A percentile compares a stretch with the other conserved stretches of the same genome.
These are phyloP conservation scores for Corydoras sp. DNA, from an alignment of 2,113 vertebrate genomes.

Conservation along the genomic window DNA sequence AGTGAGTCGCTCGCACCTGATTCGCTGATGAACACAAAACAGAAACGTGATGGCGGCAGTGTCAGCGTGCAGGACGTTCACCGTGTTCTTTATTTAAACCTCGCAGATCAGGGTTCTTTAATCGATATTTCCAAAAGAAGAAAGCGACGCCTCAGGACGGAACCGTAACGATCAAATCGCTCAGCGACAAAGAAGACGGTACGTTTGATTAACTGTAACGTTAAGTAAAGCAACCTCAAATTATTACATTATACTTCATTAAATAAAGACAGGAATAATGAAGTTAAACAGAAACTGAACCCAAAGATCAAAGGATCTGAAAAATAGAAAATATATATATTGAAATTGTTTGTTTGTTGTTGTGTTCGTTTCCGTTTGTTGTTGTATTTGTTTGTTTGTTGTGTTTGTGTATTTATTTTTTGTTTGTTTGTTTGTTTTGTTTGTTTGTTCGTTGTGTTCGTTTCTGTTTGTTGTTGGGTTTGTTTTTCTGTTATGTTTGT, in stretches of 20 bases:
- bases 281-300: too few species aligned
- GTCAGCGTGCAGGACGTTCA: neutral
- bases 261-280: too few species aligned
- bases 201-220: neutral
- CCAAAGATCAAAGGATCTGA: neutral
- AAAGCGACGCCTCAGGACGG: constrained; percentile 39
- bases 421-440: too few species aligned
- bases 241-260: too few species aligned
- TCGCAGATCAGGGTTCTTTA: constrained; percentile 56
- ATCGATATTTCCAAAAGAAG: constrained; percentile 49
- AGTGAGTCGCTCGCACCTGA: too few species aligned
- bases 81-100: neutral
- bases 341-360: neutral
- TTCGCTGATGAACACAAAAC: too few species aligned
- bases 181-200: constrained; percentile 39
- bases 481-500: neutral
- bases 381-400: too few species aligned
- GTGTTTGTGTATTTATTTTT: too few species aligned
- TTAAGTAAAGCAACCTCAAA: neutral
- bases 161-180: constrained; percentile 25
- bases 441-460: too few species aligned
- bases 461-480: neutral
- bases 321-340: neutral
- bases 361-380: neutral
- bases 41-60: too few species aligned